A percentile compares a stretch with the other conserved stretches of the same genome.
Evolutionary conservation across 2,113 vertebrate species (phyloP).

Genomic region (Tychaedon coryphoeus): DNA sequence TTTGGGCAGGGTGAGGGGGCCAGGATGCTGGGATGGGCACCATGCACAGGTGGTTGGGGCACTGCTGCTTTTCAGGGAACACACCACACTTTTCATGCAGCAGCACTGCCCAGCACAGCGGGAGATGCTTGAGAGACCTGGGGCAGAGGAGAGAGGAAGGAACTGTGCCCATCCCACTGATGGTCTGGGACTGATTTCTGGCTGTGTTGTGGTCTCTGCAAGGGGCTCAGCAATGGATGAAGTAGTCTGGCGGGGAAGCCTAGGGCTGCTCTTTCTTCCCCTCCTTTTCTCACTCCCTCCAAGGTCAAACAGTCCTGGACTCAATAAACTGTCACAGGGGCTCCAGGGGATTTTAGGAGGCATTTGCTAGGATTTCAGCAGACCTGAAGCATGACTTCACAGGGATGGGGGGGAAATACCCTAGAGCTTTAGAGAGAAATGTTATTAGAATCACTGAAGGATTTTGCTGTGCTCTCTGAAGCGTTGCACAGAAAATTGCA

Average conservation of each 20-base stretch:
- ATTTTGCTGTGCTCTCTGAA: constrained; percentile 26
- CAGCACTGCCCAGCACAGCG: accelerated
- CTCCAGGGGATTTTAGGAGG: constrained; percentile 22
- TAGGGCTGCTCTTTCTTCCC: neutral
- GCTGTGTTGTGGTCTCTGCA: neutral
- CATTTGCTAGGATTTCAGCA: constrained; percentile 49
- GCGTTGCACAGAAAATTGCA: constrained; percentile 12
- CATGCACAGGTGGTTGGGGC: accelerated
- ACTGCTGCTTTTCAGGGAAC: neutral
- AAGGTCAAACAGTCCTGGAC: constrained; percentile 23
- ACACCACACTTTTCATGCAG: neutral
- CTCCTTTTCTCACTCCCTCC: neutral
- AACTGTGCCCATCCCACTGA: neutral
- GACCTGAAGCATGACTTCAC: constrained; percentile 25
- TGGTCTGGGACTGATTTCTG: neutral
- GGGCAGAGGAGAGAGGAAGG: neutral
- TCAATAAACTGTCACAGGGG: neutral
- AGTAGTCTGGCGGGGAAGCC: neutral
- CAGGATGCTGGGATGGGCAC: neutral
- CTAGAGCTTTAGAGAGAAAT: constrained; percentile 12
- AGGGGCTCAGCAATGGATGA: neutral
- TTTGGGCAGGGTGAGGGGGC: neutral
- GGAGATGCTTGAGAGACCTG: neutral
- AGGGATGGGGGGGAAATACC: neutral
- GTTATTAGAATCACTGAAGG: constrained; percentile 42